Evolutionary conservation across 2,797 vertebrate genomes (phyloP), one percentile per base, ranked within the genome.

Genomic region (Acipenser ruthenus): DNA sequence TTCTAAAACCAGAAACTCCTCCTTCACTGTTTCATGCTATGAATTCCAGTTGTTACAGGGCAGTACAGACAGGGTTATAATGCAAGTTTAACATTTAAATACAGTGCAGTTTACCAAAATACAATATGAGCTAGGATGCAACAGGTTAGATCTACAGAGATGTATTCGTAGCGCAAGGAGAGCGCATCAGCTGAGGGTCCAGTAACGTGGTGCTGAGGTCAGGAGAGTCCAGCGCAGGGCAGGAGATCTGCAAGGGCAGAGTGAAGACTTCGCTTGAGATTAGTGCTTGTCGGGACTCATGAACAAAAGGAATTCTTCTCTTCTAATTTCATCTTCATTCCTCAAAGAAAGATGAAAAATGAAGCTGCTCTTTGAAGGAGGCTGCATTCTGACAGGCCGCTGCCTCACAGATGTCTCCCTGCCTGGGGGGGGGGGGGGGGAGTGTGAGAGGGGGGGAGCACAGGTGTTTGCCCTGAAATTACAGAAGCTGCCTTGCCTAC

Each of bases 81-180:
- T 37, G 23, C 2, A 37, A 37, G 23, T 3, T 37, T 37, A 37
- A 37, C 23, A 37, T 37, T 37, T 37, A 37, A 2, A 2, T 37
- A 37, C 2, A 3, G 23, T 37, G 23, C 23, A 37, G 23, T 37
- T 37, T 37, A 37, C 23, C 15, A 18, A 18, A 18, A 18, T 18
- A 18, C 15, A 18, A 18, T 18, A 18, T 18, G 15, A 18, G 15
- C 15, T 18, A 18, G 15, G 15, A 18, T 18, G 15, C 15, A 18
- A 18, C 15, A 18, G 18, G 15, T 18, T 18, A 18, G 15, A 18
- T 18, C 15, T 18, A n/a, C n/a, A 18, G 15, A 1, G 15, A 18
- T 1, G 1, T 65, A 70, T 78, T 82, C 84, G 84, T 69, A 71
- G 74, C 59, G 74, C 49, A 8, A 63, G 48, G 63, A 67, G 71